Evolutionary conservation across 2,113 vertebrate species (phyloP).

Genomic region (Rostratula benghalensis): DNA sequence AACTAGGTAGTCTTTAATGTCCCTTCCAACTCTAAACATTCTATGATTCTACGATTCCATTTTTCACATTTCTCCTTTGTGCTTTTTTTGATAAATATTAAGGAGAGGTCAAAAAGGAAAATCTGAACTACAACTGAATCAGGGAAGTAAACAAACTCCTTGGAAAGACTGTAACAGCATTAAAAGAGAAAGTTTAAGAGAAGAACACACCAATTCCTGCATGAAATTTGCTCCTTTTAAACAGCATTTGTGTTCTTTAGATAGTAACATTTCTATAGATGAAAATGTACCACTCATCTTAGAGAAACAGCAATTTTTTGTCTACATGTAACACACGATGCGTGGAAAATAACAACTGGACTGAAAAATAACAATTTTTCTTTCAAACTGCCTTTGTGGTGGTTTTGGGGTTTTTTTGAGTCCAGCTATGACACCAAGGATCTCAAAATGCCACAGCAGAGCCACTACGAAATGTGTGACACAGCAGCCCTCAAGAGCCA

Average conservation of each 20-base stretch:
- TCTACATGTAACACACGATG: neutral
- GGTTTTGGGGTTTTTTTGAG: neutral
- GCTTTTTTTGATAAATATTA: neutral
- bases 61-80: neutral
- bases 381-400: neutral
- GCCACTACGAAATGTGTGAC: neutral
- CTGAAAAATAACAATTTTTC: neutral
- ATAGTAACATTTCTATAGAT: neutral
- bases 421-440: neutral
- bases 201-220: neutral
- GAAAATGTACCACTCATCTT: neutral
- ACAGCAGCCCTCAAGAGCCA: neutral
- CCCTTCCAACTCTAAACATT: neutral
- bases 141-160: neutral
- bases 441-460: neutral
- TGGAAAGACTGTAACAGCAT: neutral
- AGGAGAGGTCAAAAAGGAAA: neutral
- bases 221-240: neutral
- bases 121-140: neutral
- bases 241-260: neutral
- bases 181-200: neutral
- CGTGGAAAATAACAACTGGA: rapidly evolving
- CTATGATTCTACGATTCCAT: neutral
- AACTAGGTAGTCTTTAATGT: neutral
- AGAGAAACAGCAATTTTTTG: neutral